Evolutionary conservation across 2,797 vertebrate species (phyloP).

Genomic region (Gambelia wislizenii): DNA sequence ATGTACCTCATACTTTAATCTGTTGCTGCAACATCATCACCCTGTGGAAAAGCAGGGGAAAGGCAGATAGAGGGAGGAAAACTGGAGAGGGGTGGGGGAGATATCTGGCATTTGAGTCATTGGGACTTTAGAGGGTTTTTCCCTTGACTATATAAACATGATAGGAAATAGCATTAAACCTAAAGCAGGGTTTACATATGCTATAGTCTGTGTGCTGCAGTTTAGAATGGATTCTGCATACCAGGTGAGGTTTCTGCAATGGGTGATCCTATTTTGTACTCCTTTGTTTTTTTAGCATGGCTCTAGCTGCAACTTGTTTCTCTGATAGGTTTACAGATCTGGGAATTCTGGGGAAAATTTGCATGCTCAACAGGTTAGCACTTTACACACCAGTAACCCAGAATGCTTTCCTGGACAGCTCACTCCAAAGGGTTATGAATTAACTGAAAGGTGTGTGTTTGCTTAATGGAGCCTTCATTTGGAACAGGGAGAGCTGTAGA

Average conservation of each 20-base stretch:
- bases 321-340: background rate
- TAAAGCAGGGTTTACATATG: fast-evolving
- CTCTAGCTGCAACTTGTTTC: background rate
- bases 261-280: background rate
- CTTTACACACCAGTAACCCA: background rate
- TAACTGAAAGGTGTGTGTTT: constrained; percentile 40
- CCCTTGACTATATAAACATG: constrained; percentile 7
- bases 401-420: background rate
- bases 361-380: background rate
- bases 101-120: background rate
- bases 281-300: constrained; percentile 26
- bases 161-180: constrained; percentile 23
- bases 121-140: constrained; percentile 13
- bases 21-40: background rate
- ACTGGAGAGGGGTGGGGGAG: background rate
- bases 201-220: background rate
- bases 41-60: constrained; percentile 12
- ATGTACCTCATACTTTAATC: background rate
- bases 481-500: background rate
- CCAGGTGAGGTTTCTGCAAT: fast-evolving
- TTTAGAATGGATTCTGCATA: background rate
- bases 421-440: constrained; percentile 29
- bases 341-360: constrained; percentile 21
- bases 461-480: background rate
- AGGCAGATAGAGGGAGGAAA: background rate